Base-by-base conservation (phyloP, 2,888 invertebrate genomes). In the Miltochrista miniata region DNA sequence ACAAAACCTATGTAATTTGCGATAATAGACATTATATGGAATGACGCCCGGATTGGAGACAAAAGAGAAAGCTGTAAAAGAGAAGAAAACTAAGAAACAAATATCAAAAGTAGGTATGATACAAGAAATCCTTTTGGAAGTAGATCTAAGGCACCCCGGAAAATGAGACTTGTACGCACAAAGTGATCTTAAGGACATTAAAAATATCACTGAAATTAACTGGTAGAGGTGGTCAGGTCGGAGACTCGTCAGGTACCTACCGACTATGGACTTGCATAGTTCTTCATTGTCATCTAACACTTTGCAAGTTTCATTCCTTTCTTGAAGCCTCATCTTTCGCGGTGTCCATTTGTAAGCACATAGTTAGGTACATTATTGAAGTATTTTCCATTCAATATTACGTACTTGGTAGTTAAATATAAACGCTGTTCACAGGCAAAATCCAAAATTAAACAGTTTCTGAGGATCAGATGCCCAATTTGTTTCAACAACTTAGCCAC, bases 381-480 rank as follows among this genome's bases (percentile, higher is more conserved):
- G 18, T 24, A 24, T 24, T 24, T 24, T 5, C 18, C 2, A 24
- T 24, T 4, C 3, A 24, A 24, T 24, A 24, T 24, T 24, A 5
- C 2, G 18, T 5, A 24, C 18, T 24, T 24, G 5, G 18, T 24
- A 24, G 18, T 5, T 24, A n/a, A n/a, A 46, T 18, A n/a, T 1
- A 24, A 2, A 37, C 31, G 9, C 13, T 42, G 12, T 13, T 59
- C 61, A 9, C 70, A 76, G 68, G 51, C 54, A 42, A 70, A 67
- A 60, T 51, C 60, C 18, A 57, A 54, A 54, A 59, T 61, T 41
- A 57, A 67, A 44, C 63, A 64, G 45, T 44, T 56, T 34, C 47
- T 74, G n/a, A 68, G 59, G 40, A 67, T 80, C 13, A 69, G 70
- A 50, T 81, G 81, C 47, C 82, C 81, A 0, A 80, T 81, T 52